phyloP scores from a whole-genome alignment of 2,797 vertebrate genomes.

The Echiichthys vipera region DNA sequence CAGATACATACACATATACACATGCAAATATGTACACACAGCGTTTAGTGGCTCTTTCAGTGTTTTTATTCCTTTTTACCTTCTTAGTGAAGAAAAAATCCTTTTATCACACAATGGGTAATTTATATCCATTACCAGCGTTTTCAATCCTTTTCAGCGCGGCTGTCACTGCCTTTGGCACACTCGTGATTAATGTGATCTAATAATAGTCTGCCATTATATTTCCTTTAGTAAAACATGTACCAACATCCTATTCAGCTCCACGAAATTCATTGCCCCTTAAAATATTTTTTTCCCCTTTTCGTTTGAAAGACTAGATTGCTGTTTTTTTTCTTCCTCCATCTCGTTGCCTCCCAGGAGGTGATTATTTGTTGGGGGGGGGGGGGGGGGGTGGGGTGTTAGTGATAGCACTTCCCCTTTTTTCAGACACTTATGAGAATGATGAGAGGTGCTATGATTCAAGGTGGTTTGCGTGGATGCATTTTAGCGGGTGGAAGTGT shows the following conservation, averaged over 20 bases:
- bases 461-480: conserved; percentile 50
- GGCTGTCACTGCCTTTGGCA: conserved; percentile 99
- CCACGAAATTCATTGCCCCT: conserved; percentile 99
- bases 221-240: conserved; percentile 99
- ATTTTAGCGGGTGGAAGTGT: conserved; percentile 15
- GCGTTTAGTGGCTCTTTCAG: conserved; percentile 92
- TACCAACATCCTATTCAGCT: conserved; percentile 99
- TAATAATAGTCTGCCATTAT: conserved; percentile 99
- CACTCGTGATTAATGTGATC: conserved; percentile 99
- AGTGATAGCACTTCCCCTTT: conserved; percentile 45
- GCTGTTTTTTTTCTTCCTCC: conserved; percentile 85
- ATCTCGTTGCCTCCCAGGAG: conserved; percentile 73
- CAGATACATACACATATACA: conserved; percentile 42
- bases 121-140: conserved; percentile 99
- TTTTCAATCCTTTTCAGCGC: conserved; percentile 99
- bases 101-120: conserved; percentile 99
- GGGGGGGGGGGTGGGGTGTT: conserved; percentile 33
- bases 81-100: conserved; percentile 99
- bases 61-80: conserved; percentile 98
- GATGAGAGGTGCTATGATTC: conserved; percentile 60
- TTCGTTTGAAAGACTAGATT: conserved; percentile 97
- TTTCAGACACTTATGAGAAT: conserved; percentile 64
- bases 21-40: conserved; percentile 72
- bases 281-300: conserved; percentile 97
- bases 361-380: conserved; percentile 80